Conservation (phyloP, 2,888 invertebrate species). For the Ptilodon capucinus region DNA sequence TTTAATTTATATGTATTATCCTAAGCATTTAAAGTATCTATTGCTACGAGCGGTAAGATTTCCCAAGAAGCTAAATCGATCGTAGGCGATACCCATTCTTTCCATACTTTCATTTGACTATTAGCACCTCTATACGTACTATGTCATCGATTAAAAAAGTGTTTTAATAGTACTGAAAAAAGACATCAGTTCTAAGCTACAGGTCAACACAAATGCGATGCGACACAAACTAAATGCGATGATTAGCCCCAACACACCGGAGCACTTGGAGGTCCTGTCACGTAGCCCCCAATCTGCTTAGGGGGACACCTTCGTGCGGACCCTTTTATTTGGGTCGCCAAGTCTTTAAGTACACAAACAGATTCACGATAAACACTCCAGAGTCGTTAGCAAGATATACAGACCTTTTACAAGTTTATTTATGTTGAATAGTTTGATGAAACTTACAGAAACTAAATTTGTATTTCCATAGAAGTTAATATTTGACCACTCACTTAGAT, state of each 20-base stretch:
- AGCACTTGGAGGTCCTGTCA: slow-evolving; percentile 61
- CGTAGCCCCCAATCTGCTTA: slow-evolving; percentile 75
- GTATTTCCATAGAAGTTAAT: background rate
- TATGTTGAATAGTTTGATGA: background rate
- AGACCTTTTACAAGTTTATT: slow-evolving; percentile 27
- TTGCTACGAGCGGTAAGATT: no score
- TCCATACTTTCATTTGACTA: no score
- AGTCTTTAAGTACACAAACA: slow-evolving; percentile 64
- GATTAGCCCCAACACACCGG: slow-evolving; percentile 49
- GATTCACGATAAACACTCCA: slow-evolving; percentile 62
- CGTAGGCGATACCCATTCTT: no score
- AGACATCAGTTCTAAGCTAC: background rate
- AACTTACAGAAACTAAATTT: background rate
- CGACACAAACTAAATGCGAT: slow-evolving; percentile 37
- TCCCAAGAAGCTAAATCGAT: no score
- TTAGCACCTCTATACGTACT: no score
- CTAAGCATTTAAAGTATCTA: no score
- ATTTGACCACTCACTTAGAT: background rate
- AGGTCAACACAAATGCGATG: background rate
- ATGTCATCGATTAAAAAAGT: no score
- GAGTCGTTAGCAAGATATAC: slow-evolving; percentile 51
- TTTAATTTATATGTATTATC: no score
- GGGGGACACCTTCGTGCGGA: slow-evolving; percentile 67
- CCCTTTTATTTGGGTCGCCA: slow-evolving; percentile 68
- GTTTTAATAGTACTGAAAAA: no score